Evolutionary conservation across 2,797 vertebrate species (phyloP), one percentile per base, ranked within the genome.

Genomic region (Alcedo atthis): DNA sequence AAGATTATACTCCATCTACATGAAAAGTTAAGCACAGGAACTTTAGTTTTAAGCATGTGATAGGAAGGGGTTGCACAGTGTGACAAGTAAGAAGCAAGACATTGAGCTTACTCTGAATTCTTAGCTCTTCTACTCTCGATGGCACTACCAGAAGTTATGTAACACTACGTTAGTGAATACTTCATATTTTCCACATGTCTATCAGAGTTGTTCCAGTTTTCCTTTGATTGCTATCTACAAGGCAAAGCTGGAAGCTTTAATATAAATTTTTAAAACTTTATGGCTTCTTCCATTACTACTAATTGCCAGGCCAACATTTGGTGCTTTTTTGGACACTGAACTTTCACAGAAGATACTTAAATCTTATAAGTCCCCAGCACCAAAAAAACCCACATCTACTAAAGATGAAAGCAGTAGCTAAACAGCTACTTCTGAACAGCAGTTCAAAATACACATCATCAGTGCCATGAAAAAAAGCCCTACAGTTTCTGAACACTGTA

Each of bases 131-230:
- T 48, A 42, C 30, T 70, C 51, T 76, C 2, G 2, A 8, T 49
- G 20, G 81, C 89, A 77, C 77, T 49, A 57, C 24, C 30, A 69
- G 80, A 87, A 89, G 37, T 85, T 95, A 85, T 30, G 33, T 84
- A 94, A 93, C 14, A 15, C 14, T 43, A 53, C 53, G 45, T 43
- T 33, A 70, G 75, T 20, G 28, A 91, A 67, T 81, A 86, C 54
- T 86, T 94, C 63, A 88, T 70, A 58, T 80, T 95, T 95, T 93
- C 95, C 92, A 57, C 25, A 32, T 37, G 45, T 67, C 30, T 88
- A 20, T 81, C 59, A 55, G 73, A 75, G 77, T 26, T 85, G 20
- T 91, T 95, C 76, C 80, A 91, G 67, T 67, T 91, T 70, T 89
- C 45, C 62, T 92, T 61, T 92, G 77, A 90, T 74, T 61, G 45